phyloP scores from a whole-genome alignment of 1,140 invertebrate species.

The Hycleus phaleratus region DNA sequence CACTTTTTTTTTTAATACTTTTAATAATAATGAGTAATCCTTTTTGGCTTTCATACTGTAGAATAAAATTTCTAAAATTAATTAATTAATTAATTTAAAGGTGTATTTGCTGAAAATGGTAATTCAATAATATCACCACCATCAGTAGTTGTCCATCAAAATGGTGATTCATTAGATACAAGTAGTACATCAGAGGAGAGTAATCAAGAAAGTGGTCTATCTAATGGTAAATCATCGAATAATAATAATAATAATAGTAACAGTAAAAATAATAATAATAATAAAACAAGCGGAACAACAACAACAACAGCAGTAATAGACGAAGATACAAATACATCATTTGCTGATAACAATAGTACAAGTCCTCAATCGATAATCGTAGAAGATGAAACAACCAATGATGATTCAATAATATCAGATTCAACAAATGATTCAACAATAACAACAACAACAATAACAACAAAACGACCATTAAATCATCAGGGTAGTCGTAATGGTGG shows the following conservation, averaged over 20 bases:
- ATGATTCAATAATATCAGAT: conserved; percentile 36
- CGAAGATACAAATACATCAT: conserved; percentile 58
- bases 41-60: too few relatives aligned
- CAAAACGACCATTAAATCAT: conserved; percentile 19
- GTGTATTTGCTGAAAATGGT: conserved; percentile 35
- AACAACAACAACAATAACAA: conserved; percentile 22
- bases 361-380: conserved; percentile 42
- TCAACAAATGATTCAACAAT: conserved; percentile 37
- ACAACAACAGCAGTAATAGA: conserved; percentile 29
- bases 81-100: conserved; percentile 8
- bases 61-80: neutral
- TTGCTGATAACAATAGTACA: conserved; percentile 56
- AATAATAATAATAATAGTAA: conserved; percentile 1
- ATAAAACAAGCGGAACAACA: neutral
- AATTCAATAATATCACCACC: conserved; percentile 33
- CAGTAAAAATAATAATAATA: conserved; percentile 6
- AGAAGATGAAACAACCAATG: conserved; percentile 32
- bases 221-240: conserved; percentile 39
- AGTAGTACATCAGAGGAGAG: conserved; percentile 46
- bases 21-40: too few relatives aligned
- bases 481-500: too few relatives aligned
- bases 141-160: conserved; percentile 43
- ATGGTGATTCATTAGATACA: conserved; percentile 49
- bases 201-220: conserved; percentile 41
- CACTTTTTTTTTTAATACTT: too few relatives aligned